phyloP scores from a whole-genome alignment of 1,140 invertebrate species.

The Dendroctonus valens region DNA sequence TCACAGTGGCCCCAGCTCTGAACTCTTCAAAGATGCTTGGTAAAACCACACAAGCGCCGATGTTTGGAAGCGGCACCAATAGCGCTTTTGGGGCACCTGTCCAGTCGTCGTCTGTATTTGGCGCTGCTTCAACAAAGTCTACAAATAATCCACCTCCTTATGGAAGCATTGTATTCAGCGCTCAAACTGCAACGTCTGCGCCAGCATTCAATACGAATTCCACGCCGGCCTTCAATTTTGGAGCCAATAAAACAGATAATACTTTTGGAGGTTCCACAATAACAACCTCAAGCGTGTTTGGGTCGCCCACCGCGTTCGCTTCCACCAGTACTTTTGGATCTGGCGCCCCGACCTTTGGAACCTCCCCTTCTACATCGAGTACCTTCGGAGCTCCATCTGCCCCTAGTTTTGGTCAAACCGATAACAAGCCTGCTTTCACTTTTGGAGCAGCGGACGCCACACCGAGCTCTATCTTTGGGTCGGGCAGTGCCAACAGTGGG shows the following conservation, averaged over 20 bases:
- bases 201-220: constrained; percentile 2
- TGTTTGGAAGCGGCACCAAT: constrained; percentile 3
- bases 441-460: constrained; percentile 11
- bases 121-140: background rate
- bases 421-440: constrained; percentile 13
- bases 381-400: constrained; percentile 9
- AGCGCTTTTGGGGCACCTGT: too few relatives aligned
- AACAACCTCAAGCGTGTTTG: too few relatives aligned
- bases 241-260: background rate
- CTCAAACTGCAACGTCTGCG: background rate
- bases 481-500: background rate
- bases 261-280: background rate
- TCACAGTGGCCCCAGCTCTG: too few relatives aligned
- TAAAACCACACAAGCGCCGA: constrained; percentile 1
- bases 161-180: background rate
- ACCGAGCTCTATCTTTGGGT: constrained; percentile 9
- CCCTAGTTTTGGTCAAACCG: constrained; percentile 7
- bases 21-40: too few relatives aligned
- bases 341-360: constrained; percentile 1
- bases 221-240: background rate
- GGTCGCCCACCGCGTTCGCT: background rate
- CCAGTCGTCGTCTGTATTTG: constrained; percentile 3
- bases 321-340: background rate
- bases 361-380: background rate
- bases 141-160: background rate